phyloP scores from a whole-genome alignment of 2,113 vertebrate genomes.

The Danionella cerebrum region DNA sequence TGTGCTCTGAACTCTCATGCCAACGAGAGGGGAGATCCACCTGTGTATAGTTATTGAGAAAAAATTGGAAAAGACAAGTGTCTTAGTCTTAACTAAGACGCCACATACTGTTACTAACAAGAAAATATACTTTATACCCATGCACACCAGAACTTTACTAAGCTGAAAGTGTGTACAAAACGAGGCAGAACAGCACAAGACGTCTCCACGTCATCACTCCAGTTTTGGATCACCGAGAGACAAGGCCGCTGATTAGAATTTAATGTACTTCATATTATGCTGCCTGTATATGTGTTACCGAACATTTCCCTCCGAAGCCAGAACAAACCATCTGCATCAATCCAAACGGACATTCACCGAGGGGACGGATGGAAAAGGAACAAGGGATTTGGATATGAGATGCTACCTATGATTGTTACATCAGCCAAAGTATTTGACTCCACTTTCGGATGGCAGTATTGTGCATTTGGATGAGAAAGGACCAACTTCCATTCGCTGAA shows the following conservation, averaged over 20 bases:
- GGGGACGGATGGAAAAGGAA: conserved; percentile 1
- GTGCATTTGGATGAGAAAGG: conserved; percentile 1
- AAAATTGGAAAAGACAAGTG: conserved; percentile 47
- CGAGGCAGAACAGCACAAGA: conserved; percentile 63
- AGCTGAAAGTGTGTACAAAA: conserved; percentile 50
- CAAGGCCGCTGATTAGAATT: conserved; percentile 47
- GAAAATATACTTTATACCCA: conserved; percentile 81
- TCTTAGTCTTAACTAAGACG: conserved; percentile 86
- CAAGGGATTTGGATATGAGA: conserved; percentile 46
- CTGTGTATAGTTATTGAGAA: conserved; percentile 46
- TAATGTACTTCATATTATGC: conserved; percentile 79
- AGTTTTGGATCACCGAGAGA: conserved; percentile 15
- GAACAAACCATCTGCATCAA: conserved; percentile 27
- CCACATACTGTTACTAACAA: conserved; percentile 66
- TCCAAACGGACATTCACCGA: conserved; percentile 26
- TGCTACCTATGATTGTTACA: conserved; percentile 86
- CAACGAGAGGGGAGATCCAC: conserved; percentile 20
- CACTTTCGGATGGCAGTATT: conserved; percentile 60
- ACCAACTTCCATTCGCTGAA: conserved; percentile 6
- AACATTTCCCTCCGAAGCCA: conserved; percentile 57
- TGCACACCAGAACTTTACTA: conserved; percentile 69
- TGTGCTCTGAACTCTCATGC: conserved; percentile 19
- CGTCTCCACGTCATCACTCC: background rate
- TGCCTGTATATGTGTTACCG: conserved; percentile 83
- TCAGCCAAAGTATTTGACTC: conserved; percentile 79